Percentiles rank a stretch among this genome's conserved stretches.
Conservation (phyloP, 2,797 vertebrate genomes). For the Coregonus sp. region DNA sequence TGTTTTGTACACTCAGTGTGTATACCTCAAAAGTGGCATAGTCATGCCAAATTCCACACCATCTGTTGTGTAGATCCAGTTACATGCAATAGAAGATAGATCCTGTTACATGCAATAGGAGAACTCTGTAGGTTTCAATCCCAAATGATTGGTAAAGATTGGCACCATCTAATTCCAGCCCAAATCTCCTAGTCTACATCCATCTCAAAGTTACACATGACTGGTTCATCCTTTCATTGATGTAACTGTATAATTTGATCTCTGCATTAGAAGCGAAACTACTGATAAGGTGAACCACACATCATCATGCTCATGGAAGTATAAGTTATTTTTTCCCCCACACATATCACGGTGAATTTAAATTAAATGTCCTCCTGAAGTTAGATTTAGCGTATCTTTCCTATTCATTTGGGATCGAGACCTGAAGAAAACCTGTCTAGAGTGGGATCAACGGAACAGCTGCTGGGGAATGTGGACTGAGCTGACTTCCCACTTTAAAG, state of each 20-base stretch:
- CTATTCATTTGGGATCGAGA: not conserved
- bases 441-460: not conserved
- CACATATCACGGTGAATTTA: not conserved
- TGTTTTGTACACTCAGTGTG: no score
- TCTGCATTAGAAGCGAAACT: not conserved
- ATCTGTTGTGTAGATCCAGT: not conserved
- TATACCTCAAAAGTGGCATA: not conserved
- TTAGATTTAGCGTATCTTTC: not conserved
- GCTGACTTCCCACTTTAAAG: not conserved
- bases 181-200: not conserved
- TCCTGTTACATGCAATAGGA: not conserved
- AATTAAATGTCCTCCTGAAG: not conserved
- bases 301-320: not conserved
- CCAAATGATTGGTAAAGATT: not conserved
- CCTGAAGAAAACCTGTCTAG: not conserved
- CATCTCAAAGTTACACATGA: not conserved
- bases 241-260: not conserved
- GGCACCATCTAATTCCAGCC: not conserved
- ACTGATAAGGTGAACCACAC: not conserved
- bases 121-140: not conserved
- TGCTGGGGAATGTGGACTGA: not conserved
- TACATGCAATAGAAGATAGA: not conserved
- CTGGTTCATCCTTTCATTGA: not conserved
- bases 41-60: not conserved
- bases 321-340: not conserved